A percentile compares a stretch with the other conserved stretches of the same genome.
Evolutionary conservation across 2,797 vertebrate species (phyloP).

Genomic region (Paguma larvata): DNA sequence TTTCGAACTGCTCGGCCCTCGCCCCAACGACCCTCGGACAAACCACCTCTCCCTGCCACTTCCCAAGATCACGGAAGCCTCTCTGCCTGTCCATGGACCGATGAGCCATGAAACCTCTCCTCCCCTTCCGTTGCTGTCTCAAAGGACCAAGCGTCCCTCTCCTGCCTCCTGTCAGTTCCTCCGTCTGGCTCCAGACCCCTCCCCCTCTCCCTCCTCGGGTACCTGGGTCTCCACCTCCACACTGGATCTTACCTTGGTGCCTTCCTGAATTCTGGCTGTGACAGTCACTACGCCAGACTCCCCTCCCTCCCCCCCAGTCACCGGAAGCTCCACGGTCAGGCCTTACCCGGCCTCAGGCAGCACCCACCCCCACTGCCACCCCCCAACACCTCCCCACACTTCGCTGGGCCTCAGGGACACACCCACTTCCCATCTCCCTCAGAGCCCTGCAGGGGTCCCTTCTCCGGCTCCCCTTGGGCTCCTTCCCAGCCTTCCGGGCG

Average conservation of each 20-base stretch:
- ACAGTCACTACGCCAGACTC: neutral
- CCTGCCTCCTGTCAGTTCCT: neutral
- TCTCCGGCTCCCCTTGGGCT: neutral
- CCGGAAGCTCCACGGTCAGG: neutral
- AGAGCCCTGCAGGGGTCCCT: too few relatives aligned
- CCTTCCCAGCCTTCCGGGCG: neutral
- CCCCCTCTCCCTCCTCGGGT: accelerated
- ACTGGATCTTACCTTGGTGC: neutral
- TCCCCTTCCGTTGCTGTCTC: neutral
- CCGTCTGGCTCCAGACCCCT: neutral
- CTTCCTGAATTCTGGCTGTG: neutral
- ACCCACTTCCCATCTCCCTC: neutral
- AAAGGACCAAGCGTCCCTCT: neutral
- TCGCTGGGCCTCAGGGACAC: neutral
- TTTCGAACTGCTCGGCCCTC: neutral
- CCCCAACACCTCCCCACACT: neutral
- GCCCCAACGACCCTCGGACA: neutral
- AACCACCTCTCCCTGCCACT: neutral
- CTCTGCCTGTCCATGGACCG: neutral
- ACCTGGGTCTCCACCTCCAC: neutral
- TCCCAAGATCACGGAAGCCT: neutral
- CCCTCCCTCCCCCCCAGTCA: neutral
- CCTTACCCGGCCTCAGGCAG: neutral
- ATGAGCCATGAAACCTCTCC: neutral
- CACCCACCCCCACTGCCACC: neutral